phyloP scores from a whole-genome alignment of 2,888 invertebrate species.

The Lutraria lutraria region DNA sequence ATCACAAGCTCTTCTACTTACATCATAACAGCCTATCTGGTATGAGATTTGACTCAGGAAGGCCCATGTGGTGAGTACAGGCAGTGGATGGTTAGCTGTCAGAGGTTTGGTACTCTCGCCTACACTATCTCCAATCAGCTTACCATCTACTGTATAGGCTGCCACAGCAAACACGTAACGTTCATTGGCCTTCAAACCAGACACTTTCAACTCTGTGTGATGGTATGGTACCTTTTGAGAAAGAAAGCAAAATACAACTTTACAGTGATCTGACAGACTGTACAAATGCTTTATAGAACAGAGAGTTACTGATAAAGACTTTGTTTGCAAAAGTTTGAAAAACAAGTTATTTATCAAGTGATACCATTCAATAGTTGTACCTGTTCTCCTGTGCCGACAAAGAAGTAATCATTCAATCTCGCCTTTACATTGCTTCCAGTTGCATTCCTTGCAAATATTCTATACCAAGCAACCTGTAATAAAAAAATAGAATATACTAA shows the following conservation, averaged over 20 bases:
- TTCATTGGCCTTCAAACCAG: conserved; percentile 83
- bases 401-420: conserved; percentile 84
- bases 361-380: conserved; percentile 41
- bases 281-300: too few relatives aligned
- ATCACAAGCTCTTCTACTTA: conserved; percentile 81
- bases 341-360: too few relatives aligned
- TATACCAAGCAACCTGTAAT: conserved; percentile 85
- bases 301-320: too few relatives aligned
- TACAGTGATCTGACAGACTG: neutral
- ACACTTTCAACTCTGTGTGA: conserved; percentile 81
- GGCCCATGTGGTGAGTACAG: conserved; percentile 85
- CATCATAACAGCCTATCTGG: conserved; percentile 83
- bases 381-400: conserved; percentile 85
- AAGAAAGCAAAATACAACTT: neutral
- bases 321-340: too few relatives aligned
- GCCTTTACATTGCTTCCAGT: conserved; percentile 85
- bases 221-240: conserved; percentile 79
- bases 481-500: neutral
- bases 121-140: conserved; percentile 85
- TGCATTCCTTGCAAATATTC: conserved; percentile 84
- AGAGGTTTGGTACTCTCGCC: conserved; percentile 85
- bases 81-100: conserved; percentile 85
- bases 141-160: conserved; percentile 86
- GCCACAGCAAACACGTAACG: conserved; percentile 86
- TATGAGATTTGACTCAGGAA: conserved; percentile 85